These are phyloP conservation scores for Enteromius treurensis DNA, from an alignment of 2,797 vertebrate species.

Conservation along the genomic window DNA sequence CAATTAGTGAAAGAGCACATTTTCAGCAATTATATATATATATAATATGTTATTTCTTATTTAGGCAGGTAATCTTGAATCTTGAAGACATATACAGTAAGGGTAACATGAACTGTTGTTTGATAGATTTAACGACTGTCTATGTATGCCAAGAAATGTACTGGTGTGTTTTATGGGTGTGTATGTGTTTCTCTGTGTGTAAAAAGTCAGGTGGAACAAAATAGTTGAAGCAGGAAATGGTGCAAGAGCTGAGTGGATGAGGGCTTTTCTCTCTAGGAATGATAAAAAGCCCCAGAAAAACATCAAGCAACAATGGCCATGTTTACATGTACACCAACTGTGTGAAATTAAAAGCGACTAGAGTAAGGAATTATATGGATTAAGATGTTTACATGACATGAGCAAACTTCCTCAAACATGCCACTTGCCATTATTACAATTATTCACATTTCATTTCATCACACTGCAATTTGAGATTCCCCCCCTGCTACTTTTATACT, in stretches of 20 bases:
- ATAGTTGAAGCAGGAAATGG: background rate
- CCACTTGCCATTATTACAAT: background rate
- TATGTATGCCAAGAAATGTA: background rate
- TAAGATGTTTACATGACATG: slow-evolving; percentile 5
- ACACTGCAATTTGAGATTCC: too few species aligned
- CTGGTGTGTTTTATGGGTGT: background rate
- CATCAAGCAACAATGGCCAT: slow-evolving; percentile 3
- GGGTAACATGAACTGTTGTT: background rate
- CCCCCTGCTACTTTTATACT: too few species aligned
- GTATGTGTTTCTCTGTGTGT: background rate
- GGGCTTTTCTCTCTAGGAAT: slow-evolving; percentile 11
- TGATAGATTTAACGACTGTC: background rate
- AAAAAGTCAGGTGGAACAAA: slow-evolving; percentile 6
- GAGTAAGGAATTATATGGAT: background rate
- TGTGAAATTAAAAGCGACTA: background rate
- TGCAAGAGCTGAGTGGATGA: slow-evolving; percentile 2
- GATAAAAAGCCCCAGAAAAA: background rate
- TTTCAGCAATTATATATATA: background rate
- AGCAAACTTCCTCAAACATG: background rate
- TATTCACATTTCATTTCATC: background rate
- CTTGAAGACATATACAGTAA: background rate
- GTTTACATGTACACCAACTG: slow-evolving; percentile 20
- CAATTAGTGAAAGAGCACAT: background rate
- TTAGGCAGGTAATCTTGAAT: background rate
- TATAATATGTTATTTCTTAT: background rate